Evolutionary conservation across 2,888 invertebrate genomes (phyloP), one percentile per base, ranked within the genome.

Genomic region (Tineola bisselliella): DNA sequence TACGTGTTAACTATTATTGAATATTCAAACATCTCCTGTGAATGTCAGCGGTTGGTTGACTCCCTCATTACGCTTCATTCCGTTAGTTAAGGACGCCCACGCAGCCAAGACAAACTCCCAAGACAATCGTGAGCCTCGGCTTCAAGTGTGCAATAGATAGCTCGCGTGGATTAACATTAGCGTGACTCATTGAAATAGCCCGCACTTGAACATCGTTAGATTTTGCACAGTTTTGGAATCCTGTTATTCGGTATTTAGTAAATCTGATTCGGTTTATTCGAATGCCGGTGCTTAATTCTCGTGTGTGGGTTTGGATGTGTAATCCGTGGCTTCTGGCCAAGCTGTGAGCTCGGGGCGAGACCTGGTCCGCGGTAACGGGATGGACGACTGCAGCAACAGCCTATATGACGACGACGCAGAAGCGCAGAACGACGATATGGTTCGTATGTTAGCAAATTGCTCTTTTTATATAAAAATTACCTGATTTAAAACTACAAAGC

Each of bases 331-430:
- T 25, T 10, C 25, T 25, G 54, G 76, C 72, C 71, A 76, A 75
- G 70, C 74, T 75, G 74, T 77, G 74, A 79, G 76, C 63, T 66
- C 59, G 74, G 69, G 73, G 67, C 69, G 48, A 60, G 54, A 38
- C 52, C 61, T 59, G 60, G 38, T 68, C 70, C 74, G 69, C 74
- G 70, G 73, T 77, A 17, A 61, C 83, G 81, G 76, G 69, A 87
- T 88, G 88, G 87, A 87, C 79, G 87, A 84, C 80, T 82, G 84
- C 74, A 79, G 78, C 71, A 77, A 77, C 67, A 72, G 81, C 73
- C 86, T 86, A 77, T 87, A 87, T 84, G 87, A 88, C 86, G 87
- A 87, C 81, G 87, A 86, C 76, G 81, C 77, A 72, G 86, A 84
- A 76, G 74, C 78, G 73, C n/a, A n/a, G n/a, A 81, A 84, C 73